Conservation (phyloP, 2,797 vertebrate genomes). For the Odontamblyopus rebecca region DNA sequence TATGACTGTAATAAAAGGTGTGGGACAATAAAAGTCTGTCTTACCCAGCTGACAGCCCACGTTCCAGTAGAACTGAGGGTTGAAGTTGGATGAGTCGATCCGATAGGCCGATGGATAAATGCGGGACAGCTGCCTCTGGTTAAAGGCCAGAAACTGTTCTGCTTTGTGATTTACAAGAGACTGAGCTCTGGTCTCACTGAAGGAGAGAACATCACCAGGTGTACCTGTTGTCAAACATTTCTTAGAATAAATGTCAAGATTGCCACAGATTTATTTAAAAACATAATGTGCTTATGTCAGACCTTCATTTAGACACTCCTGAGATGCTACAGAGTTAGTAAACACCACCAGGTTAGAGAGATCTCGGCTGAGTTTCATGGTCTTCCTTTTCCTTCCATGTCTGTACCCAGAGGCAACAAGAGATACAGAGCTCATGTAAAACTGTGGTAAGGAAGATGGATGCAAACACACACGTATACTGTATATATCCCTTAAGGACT, state of each 20-base stretch:
- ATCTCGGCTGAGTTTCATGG: conserved; percentile 94
- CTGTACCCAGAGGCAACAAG: conserved; percentile 60
- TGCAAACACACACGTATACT: background rate
- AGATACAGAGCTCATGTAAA: conserved; percentile 9
- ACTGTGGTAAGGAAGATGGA: conserved; percentile 9
- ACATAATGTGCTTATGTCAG: conserved; percentile 2
- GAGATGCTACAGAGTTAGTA: conserved; percentile 93
- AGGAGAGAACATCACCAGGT: conserved; percentile 90
- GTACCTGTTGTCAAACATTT: conserved; percentile 77
- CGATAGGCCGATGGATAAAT: conserved; percentile 97
- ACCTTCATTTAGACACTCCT: conserved; percentile 94
- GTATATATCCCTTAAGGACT: conserved; percentile 13
- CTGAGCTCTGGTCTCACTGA: conserved; percentile 94
- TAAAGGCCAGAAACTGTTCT: conserved; percentile 91
- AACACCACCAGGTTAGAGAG: conserved; percentile 95
- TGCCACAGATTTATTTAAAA: background rate
- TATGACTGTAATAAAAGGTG: background rate
- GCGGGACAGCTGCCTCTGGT: conserved; percentile 93
- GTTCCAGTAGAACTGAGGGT: conserved; percentile 96
- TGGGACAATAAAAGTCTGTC: conserved; percentile 31
- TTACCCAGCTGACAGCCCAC: conserved; percentile 93
- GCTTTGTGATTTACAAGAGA: conserved; percentile 91
- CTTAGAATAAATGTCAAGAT: background rate
- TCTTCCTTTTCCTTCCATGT: conserved; percentile 87
- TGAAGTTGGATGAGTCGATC: conserved; percentile 98